These are phyloP conservation scores for Paradoxurus hermaphroditus DNA, from an alignment of 2,113 vertebrate species.

Conservation along the genomic window DNA sequence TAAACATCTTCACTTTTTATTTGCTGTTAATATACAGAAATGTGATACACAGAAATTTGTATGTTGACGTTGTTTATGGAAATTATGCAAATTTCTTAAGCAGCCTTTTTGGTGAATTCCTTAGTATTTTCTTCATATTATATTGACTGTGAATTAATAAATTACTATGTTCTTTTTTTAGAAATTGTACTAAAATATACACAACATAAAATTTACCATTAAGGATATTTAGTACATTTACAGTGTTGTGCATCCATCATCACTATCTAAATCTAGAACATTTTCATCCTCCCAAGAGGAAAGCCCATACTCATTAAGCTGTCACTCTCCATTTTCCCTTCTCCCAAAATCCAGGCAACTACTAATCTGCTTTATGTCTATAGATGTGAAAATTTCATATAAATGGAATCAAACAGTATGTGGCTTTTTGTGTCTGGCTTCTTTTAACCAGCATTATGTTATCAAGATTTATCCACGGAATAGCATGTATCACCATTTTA, in stretches of 20 bases:
- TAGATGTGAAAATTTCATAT: not conserved
- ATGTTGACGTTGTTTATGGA: not conserved
- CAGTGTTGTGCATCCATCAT: not conserved
- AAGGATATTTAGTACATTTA: not conserved
- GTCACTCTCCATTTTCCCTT: not conserved
- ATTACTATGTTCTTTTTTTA: not conserved
- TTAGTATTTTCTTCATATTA: not conserved
- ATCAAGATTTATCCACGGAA: not conserved
- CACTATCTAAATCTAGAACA: not conserved
- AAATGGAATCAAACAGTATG: not conserved
- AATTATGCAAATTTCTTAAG: not conserved
- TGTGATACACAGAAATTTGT: not conserved
- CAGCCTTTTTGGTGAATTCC: not conserved
- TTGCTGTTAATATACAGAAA: not conserved
- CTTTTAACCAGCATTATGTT: not conserved
- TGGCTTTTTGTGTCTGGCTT: not conserved
- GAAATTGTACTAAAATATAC: not conserved
- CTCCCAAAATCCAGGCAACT: not conserved
- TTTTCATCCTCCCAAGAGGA: not conserved
- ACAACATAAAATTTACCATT: not conserved
- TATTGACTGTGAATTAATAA: not conserved
- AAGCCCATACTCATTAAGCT: not conserved
- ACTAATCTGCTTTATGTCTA: not conserved
- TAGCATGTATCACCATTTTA: not conserved
- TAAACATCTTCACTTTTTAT: not conserved